These are phyloP conservation scores for Paramormyrops kingsleyae DNA, from an alignment of 2,113 vertebrate genomes.

Conservation along the genomic window DNA sequence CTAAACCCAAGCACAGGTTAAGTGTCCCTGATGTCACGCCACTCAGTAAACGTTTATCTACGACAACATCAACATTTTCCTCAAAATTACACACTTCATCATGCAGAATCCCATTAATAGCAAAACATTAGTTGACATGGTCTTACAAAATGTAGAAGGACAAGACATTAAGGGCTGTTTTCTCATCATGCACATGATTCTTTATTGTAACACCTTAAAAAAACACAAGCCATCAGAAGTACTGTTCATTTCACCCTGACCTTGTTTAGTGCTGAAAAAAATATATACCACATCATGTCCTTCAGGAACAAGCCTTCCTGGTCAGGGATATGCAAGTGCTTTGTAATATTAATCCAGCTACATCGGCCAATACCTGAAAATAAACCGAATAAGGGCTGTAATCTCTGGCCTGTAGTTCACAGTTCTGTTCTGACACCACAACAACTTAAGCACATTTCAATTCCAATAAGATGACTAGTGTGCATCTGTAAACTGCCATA, in stretches of 20 bases:
- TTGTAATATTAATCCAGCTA: neutral
- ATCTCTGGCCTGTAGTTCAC: neutral
- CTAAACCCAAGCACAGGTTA: neutral
- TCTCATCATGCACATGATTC: neutral
- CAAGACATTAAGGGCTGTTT: neutral
- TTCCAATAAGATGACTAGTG: neutral
- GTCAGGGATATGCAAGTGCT: neutral
- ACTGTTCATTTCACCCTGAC: neutral
- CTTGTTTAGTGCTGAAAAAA: neutral
- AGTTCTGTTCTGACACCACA: neutral
- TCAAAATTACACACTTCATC: neutral
- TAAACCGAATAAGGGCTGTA: neutral
- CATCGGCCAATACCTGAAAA: neutral
- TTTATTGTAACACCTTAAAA: neutral
- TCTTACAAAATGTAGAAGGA: neutral
- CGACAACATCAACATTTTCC: neutral
- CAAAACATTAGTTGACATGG: neutral
- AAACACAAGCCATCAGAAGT: neutral
- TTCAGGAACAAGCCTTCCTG: neutral
- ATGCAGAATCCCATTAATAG: neutral
- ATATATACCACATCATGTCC: neutral
- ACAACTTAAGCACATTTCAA: neutral
- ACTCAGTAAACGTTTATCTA: neutral
- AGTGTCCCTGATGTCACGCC: neutral
- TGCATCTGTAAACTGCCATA: neutral